Conservation (phyloP, 1,140 invertebrate species). For the Diabrotica virgifera region DNA sequence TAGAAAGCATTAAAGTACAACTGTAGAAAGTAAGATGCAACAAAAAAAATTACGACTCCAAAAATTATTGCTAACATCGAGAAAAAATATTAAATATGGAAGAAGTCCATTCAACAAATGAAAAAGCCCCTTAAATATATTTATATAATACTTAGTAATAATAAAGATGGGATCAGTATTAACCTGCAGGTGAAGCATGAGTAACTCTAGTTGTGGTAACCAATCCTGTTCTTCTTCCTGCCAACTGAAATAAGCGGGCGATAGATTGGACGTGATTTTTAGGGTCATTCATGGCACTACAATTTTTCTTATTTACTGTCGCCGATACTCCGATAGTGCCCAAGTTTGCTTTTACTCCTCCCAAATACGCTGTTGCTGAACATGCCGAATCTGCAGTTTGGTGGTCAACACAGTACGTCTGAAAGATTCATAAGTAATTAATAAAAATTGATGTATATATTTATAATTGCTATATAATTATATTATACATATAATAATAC, state of each 20-base stretch:
- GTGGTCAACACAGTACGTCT: conserved; percentile 81
- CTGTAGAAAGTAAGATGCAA: too few species aligned
- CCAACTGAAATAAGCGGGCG: conserved; percentile 67
- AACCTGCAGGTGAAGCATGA: conserved; percentile 69
- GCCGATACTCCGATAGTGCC: conserved; percentile 75
- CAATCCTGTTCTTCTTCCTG: conserved; percentile 70
- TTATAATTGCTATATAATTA: too few species aligned
- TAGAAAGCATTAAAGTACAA: too few species aligned
- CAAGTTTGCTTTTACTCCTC: conserved; percentile 79
- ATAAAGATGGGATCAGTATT: too few species aligned
- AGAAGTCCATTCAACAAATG: too few species aligned
- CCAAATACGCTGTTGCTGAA: conserved; percentile 74
- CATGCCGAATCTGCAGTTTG: conserved; percentile 71
- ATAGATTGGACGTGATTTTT: conserved; percentile 63
- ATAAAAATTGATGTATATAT: too few species aligned
- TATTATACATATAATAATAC: too few species aligned
- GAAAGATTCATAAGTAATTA: conserved; percentile 29
- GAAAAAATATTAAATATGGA: too few species aligned
- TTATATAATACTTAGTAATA: too few species aligned
- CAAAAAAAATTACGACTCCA: too few species aligned
- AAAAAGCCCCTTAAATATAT: too few species aligned
- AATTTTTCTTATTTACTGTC: conserved; percentile 58
- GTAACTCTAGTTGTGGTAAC: conserved; percentile 79
- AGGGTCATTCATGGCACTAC: conserved; percentile 55
- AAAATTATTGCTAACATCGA: too few species aligned